Percentiles rank a stretch among this genome's conserved stretches.
phyloP scores from a whole-genome alignment of 2,888 invertebrate species.

The Meganola albula region DNA sequence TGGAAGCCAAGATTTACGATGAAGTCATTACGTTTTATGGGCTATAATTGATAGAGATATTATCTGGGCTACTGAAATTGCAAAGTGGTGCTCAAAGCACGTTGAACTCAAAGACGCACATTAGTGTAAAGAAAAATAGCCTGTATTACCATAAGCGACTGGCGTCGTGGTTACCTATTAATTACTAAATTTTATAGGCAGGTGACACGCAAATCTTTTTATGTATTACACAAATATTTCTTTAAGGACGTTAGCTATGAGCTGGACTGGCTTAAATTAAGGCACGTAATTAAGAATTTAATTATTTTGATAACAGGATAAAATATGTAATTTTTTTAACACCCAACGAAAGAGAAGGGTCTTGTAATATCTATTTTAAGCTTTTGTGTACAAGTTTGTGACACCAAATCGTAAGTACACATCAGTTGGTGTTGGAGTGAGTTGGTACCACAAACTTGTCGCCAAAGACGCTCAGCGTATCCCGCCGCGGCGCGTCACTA shows the following conservation, averaged over 20 bases:
- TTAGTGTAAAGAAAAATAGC: constrained; percentile 67
- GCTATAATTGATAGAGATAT: constrained; percentile 75
- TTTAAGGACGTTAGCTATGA: constrained; percentile 34
- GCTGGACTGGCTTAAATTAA: constrained; percentile 24
- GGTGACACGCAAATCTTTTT: constrained; percentile 54
- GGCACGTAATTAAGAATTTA: constrained; percentile 30
- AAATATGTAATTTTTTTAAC: no score
- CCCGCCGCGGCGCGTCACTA: no score
- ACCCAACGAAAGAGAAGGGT: no score
- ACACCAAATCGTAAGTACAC: no score
- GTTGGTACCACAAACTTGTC: no score
- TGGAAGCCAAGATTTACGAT: constrained; percentile 74
- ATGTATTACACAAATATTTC: constrained; percentile 45
- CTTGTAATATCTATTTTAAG: no score
- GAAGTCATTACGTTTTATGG: constrained; percentile 76
- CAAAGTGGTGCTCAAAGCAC: constrained; percentile 65
- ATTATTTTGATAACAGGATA: constrained; percentile 18
- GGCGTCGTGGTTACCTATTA: constrained; percentile 66
- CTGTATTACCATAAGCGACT: constrained; percentile 63
- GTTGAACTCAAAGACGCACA: constrained; percentile 61
- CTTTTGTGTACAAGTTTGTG: no score
- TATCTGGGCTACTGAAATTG: constrained; percentile 70
- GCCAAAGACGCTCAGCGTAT: no score
- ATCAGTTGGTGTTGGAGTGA: no score
- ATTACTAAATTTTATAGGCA: constrained; percentile 64